Base-by-base conservation (phyloP, 2,888 invertebrate genomes). In the Pseudococcus longispinus region DNA sequence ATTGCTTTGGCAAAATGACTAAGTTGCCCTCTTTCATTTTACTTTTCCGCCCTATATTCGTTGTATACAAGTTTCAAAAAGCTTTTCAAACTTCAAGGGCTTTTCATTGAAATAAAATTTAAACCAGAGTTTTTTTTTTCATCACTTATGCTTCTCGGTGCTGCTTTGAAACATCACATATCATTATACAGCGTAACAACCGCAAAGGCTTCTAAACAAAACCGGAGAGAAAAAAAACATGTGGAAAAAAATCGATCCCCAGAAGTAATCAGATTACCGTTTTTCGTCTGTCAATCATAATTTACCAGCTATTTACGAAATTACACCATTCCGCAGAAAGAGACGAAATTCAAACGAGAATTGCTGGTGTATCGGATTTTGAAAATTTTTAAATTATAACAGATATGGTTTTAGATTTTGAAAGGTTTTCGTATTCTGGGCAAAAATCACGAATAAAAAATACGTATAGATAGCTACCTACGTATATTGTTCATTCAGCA, bases 111-210 rank as follows among this genome's bases (percentile, higher is more conserved):
- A 70, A 70, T 70, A 29, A 70, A 70, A 70, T 70, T 70, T 70
- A 70, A 70, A 70, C 70, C 70, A 60, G 70, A 70, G 70, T 70
- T 70, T 70, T 70, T 70, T 70, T 70, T 70, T 70, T 70, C 23
- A 29, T 70, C 26, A 29, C 70, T 70, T 29, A 18, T 29, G 29
- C 70, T 29, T 70, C 70, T 65, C 8, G 9, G 26, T 70, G 29
- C 2, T 13, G 70, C 70, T 29, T 70, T 29, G 29, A 29, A 70
- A 70, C 29, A 70, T 70, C 70, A 70, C 70, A 70, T 70, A 70
- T 70, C 70, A 70, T 70, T 70, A 70, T 70, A 32, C 9, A 20
- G 29, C 70, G 70, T 8, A 15, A 15, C 29, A 29, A 29, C 29
- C 70, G 29, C 70, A 70, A 70, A 32, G 23, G 26, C 20, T 70